Base-by-base conservation (phyloP, 2,888 invertebrate genomes). In the Rhorus exstirpatorius region DNA sequence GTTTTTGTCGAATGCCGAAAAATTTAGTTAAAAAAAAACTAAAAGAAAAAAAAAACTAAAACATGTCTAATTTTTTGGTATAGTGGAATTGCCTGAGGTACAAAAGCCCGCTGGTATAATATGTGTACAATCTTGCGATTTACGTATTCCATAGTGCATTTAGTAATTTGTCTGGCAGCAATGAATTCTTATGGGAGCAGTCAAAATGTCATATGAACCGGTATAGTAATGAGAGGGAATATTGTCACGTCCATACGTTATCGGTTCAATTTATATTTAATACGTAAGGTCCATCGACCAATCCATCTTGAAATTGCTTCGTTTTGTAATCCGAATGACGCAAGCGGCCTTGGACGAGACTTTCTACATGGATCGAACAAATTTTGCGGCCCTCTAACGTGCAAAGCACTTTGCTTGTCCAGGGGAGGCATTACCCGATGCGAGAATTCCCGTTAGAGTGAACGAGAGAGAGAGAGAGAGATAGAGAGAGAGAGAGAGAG, bases 371-470 rank as follows among this genome's bases (percentile, higher is more conserved):
- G 63, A 67, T 17, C 55, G 41, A 78, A 53, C 38, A 68, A 82
- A 82, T 79, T 79, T 51, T 70, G 74, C n/a, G 74, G 65, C 63
- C 44, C 77, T 67, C 61, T 26, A 26, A 68, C 68, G 68, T 61
- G 68, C 41, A 67, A 74, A 49, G 60, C 72, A 72, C 72, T 67
- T 58, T 49, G 35, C 51, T 60, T 35, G 60, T 68, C 61, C 31
- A 26, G 51, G 53, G 26, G 53, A 60, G 49, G 41, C 21, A 51
- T 55, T 55, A 68, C 60, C 53, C 67, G 14, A 77, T 38, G 72
- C n/a, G 58, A 24, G 70, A 65, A 55, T 81, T 68, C 24, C 24
- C 68, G 46, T 81, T 78, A 41, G 74, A 68, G 72, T 55, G 65
- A 74, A 78, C 71, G 68, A 74, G 68, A 41, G 35, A 14, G 41